Conservation (phyloP, 2,113 vertebrate species). For the Eurypyga helias region DNA sequence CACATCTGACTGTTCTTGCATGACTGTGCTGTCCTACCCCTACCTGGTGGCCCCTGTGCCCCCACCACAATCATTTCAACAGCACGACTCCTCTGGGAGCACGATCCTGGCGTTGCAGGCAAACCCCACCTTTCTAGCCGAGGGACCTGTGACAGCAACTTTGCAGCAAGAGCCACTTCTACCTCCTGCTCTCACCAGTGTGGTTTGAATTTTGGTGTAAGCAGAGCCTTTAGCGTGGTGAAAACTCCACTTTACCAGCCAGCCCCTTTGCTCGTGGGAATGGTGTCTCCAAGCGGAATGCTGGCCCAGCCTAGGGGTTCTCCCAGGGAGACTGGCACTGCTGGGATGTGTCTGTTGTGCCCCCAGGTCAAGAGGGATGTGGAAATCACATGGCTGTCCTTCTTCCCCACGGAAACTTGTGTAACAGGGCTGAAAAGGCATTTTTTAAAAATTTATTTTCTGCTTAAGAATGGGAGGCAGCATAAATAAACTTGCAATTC, state of each 20-base stretch:
- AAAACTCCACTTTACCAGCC: accelerated
- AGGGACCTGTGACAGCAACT: neutral
- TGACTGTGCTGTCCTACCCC: neutral
- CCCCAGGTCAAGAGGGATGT: neutral
- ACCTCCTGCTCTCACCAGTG: accelerated
- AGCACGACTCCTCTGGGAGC: accelerated
- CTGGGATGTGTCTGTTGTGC: accelerated
- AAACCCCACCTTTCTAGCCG: accelerated
- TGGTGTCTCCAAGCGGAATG: accelerated
- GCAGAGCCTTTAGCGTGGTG: accelerated
- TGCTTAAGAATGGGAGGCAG: neutral
- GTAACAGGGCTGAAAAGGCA: neutral
- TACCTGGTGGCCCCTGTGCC: accelerated
- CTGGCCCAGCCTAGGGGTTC: neutral
- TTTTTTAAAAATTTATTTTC: neutral
- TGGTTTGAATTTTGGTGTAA: neutral
- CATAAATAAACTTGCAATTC: neutral
- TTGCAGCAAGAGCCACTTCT: neutral
- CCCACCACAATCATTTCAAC: accelerated
- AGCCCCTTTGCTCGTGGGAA: neutral
- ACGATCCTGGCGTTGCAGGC: accelerated
- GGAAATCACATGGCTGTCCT: accelerated
- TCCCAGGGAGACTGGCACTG: neutral
- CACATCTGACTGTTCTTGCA: accelerated
- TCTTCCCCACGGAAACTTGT: neutral